These are phyloP conservation scores for Pterocles burchelli DNA, from an alignment of 2,113 vertebrate species.

Conservation along the genomic window DNA sequence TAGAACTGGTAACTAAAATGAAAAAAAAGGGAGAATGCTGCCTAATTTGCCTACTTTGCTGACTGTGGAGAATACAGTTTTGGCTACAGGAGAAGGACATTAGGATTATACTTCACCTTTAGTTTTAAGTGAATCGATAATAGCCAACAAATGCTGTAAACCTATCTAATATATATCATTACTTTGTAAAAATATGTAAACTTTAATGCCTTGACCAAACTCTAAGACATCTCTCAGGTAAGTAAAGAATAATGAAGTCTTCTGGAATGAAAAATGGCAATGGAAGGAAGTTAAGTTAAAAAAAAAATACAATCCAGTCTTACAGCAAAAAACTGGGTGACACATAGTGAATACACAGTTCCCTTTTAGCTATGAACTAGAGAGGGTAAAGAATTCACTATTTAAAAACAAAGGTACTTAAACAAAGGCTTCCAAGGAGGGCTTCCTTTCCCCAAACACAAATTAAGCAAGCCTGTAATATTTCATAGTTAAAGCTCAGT, in stretches of 20 bases:
- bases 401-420: neutral
- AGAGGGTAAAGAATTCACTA: neutral
- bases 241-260: neutral
- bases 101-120: neutral
- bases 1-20: neutral
- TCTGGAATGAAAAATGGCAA: neutral
- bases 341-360: neutral
- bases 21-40: neutral
- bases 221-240: neutral
- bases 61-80: neutral
- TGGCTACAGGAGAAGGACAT: neutral
- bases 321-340: neutral
- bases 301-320: neutral
- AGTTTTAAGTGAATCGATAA: neutral
- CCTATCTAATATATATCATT: neutral
- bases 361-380: accelerated
- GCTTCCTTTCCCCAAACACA: neutral
- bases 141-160: neutral
- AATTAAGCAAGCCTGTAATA: neutral
- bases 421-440: neutral
- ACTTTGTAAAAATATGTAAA: neutral
- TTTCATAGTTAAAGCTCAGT: neutral
- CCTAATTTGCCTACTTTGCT: neutral
- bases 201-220: neutral
- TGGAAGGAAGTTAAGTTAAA: neutral